Evolutionary conservation across 2,797 vertebrate species (phyloP).

Genomic region (Hozukius guyotensis): DNA sequence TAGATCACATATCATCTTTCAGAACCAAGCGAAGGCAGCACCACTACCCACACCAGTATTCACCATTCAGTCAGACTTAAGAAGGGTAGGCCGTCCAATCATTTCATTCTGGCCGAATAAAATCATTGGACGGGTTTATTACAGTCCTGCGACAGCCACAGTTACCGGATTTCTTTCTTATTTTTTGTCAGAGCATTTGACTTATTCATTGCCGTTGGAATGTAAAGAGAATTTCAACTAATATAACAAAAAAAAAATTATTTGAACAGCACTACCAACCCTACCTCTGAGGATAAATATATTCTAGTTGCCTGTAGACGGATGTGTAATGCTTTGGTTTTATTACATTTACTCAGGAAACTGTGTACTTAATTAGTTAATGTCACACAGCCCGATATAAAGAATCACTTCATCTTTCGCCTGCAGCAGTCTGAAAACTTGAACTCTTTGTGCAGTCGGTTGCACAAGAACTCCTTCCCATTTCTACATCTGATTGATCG

Average conservation of each 20-base stretch:
- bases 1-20: neutral
- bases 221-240: too few species aligned
- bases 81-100: too few species aligned
- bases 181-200: too few species aligned
- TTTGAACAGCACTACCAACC: too few species aligned
- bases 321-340: neutral
- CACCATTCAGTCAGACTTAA: neutral
- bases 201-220: too few species aligned
- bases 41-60: neutral
- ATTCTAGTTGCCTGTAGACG: neutral
- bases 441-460: neutral
- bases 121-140: accelerated
- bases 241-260: too few species aligned
- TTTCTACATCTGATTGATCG: neutral
- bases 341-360: neutral
- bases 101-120: too few species aligned
- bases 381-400: neutral
- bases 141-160: too few species aligned
- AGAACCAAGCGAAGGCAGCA: neutral
- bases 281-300: neutral
- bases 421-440: neutral
- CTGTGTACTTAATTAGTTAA: neutral
- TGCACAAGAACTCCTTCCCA: neutral
- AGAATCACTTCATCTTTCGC: neutral
- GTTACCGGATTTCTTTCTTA: too few species aligned